phyloP scores from a whole-genome alignment of 2,797 vertebrate species.

The Furcifer pardalis region DNA sequence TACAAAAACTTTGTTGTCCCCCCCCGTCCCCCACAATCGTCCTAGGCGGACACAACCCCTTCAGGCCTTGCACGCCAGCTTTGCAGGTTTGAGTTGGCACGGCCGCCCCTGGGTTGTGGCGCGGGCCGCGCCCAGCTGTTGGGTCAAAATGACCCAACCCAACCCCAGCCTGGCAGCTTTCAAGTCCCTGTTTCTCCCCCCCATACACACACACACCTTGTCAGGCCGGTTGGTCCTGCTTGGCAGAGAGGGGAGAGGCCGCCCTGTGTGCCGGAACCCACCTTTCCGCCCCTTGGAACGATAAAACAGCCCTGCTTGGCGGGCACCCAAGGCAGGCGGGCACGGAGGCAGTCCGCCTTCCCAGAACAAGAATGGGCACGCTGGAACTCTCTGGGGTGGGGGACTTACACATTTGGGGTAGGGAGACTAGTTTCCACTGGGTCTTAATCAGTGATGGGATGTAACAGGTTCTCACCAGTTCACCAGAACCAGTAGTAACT shows the following conservation, averaged over 20 bases:
- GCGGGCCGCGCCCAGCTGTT: conserved; percentile 1
- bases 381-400: accelerated
- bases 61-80: too few species aligned
- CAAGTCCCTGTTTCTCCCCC: not conserved
- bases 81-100: conserved; percentile 1
- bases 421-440: too few species aligned
- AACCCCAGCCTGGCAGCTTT: conserved; percentile 44
- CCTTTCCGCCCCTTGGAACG: conserved; percentile 57
- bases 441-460: too few species aligned
- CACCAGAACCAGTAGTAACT: too few species aligned
- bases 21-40: not conserved
- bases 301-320: conserved; percentile 58
- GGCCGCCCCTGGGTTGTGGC: conserved; percentile 20
- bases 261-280: conserved; percentile 49
- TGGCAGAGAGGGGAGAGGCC: conserved; percentile 73
- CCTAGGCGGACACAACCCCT: too few species aligned
- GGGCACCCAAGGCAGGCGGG: conserved; percentile 60
- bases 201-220: conserved; percentile 6
- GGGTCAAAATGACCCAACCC: conserved; percentile 15
- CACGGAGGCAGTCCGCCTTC: conserved; percentile 40
- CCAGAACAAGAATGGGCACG: not conserved
- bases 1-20: not conserved
- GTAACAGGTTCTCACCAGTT: too few species aligned
- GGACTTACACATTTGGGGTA: too few species aligned
- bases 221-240: conserved; percentile 77